These are phyloP conservation scores for Diplazon laetatorius DNA, from an alignment of 2,888 invertebrate species.

Conservation along the genomic window DNA sequence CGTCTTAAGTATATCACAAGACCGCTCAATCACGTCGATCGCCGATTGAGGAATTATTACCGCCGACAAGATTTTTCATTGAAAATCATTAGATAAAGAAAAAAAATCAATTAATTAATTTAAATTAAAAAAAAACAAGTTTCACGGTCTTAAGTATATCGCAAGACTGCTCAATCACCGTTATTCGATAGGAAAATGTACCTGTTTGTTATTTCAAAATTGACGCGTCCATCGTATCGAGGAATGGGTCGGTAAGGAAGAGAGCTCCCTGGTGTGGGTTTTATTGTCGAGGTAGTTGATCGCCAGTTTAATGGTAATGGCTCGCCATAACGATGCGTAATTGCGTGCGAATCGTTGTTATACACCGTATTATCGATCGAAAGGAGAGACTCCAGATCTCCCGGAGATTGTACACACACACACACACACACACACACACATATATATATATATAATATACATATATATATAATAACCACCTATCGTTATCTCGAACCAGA, in stretches of 20 bases:
- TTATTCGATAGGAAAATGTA: not conserved
- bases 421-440: not conserved
- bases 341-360: constrained; percentile 41
- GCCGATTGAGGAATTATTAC: no score
- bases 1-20: no score
- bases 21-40: no score
- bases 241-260: not conserved
- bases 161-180: not conserved
- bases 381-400: not conserved
- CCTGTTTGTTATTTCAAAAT: constrained; percentile 5
- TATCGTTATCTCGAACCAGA: constrained; percentile 46
- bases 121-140: no score
- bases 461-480: constrained; percentile 16
- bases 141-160: not conserved
- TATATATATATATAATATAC: not conserved
- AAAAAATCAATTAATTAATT: no score
- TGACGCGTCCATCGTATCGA: not conserved
- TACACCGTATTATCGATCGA: constrained; percentile 22
- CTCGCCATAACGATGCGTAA: constrained; percentile 26
- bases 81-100: no score
- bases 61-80: no score
- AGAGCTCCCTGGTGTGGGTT: not conserved
- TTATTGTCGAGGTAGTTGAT: constrained; percentile 1
- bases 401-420: not conserved
- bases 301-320: constrained; percentile 11